Evolutionary conservation across 2,113 vertebrate species (phyloP).

Genomic region (Coreoperca whiteheadi): DNA sequence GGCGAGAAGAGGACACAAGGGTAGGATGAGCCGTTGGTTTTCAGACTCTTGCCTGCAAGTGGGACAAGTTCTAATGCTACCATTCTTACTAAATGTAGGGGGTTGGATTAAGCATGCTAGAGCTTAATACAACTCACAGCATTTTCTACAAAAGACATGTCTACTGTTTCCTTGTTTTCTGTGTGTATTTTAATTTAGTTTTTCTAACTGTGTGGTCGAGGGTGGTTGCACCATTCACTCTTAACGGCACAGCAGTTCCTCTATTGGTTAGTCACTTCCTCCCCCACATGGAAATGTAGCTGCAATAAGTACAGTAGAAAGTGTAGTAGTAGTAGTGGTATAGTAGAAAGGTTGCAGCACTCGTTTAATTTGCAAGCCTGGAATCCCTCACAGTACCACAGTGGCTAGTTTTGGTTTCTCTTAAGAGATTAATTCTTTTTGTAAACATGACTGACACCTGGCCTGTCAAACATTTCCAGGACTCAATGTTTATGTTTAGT

Average conservation of each 20-base stretch:
- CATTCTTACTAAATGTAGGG: background rate
- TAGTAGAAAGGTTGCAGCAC: background rate
- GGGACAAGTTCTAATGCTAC: background rate
- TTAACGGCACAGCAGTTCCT: slow-evolving; percentile 32
- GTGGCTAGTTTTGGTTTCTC: background rate
- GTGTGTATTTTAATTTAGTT: background rate
- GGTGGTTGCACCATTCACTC: slow-evolving; percentile 8
- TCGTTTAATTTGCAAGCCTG: background rate
- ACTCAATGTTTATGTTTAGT: background rate
- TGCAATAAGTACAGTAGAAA: background rate
- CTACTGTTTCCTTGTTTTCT: background rate
- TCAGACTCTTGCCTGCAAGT: background rate
- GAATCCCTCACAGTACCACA: background rate
- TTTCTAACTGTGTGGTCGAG: background rate
- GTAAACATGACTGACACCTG: background rate
- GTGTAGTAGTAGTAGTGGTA: background rate
- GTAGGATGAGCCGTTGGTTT: slow-evolving; percentile 72
- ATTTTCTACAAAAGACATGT: background rate
- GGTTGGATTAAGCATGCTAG: too few species aligned
- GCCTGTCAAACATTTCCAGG: background rate
- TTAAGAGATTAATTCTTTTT: background rate
- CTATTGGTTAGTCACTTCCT: slow-evolving; percentile 41
- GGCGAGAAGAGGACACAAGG: slow-evolving; percentile 89
- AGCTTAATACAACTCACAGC: background rate
- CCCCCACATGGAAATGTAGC: background rate